Base-by-base conservation (phyloP, 2,888 invertebrate species). In the Eretmocerus hayati region DNA sequence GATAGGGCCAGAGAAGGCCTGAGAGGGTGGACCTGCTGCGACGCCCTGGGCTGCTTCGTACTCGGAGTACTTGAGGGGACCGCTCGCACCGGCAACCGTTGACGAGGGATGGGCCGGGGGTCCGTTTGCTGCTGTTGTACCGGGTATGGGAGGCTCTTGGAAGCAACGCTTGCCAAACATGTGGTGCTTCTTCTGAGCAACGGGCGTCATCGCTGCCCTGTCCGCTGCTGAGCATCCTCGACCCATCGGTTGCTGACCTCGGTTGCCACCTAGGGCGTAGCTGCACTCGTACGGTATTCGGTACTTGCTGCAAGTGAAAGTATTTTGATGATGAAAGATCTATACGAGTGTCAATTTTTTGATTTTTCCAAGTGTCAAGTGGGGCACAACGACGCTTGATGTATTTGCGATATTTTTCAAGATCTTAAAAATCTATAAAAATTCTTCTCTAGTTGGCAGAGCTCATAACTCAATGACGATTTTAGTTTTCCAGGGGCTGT, bases 131-230 rank as follows among this genome's bases (percentile, higher is more conserved):
- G 30, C 21, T 5, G 43, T 20, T n/a, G 18, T 19, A 36, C 20
- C 26, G 11, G 19, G 15, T 30, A 2, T 23, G 55, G 5, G 59
- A 56, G 69, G 69, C 56, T 71, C 90, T 72, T 89, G 88, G 62
- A 88, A 84, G 72, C 85, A 88, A 58, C 91, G 74, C 69, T 91
- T 90, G 6, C 90, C 92, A 66, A 89, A 92, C 85, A 92, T 85
- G 62, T 91, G 91, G 66, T 91, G 90, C 69, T 92, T 92, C 75
- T 92, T 92, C 72, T 91, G 90, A 0, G 86, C 85, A 37, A 85
- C 84, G 26, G 81, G 81, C 57, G 80, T 75, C 52, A 58, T 47
- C 8, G 53, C 47, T 11, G 50, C 47, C 1, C 30, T 36, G 13
- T 45, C 42, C 5, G 32, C 41, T 2, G 43, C 39, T n/a, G 35